Conservation (phyloP, 1,140 invertebrate genomes). For the Zelostemma sp. region DNA sequence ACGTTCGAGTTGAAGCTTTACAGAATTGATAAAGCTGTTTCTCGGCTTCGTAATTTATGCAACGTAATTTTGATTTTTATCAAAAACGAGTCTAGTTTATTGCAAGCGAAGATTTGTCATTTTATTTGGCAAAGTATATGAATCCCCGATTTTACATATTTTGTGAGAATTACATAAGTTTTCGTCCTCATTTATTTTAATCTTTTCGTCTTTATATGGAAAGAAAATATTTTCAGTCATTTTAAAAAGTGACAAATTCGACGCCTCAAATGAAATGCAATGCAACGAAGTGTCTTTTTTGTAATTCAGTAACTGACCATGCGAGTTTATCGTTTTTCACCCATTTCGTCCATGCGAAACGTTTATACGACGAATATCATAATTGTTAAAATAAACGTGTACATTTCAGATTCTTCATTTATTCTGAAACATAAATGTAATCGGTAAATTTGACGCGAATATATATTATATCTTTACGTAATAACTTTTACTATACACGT, state of each 20-base stretch:
- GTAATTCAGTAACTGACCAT: slow-evolving; percentile 31
- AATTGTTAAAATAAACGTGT: slow-evolving; percentile 58
- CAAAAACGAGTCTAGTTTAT: neutral
- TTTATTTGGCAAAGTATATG: neutral
- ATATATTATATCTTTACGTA: slow-evolving; percentile 43
- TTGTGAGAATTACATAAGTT: no score
- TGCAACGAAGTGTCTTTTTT: slow-evolving; percentile 25
- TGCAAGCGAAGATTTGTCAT: no score
- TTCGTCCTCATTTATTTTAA: neutral
- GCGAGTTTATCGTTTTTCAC: slow-evolving; percentile 54
- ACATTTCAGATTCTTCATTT: slow-evolving; percentile 52
- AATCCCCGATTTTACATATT: neutral
- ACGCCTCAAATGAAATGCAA: neutral
- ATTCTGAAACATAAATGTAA: slow-evolving; percentile 35
- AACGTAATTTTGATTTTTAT: neutral
- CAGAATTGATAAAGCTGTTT: neutral
- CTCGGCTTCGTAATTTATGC: neutral
- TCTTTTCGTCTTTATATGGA: no score
- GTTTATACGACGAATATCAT: slow-evolving; percentile 56
- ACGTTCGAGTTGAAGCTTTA: neutral
- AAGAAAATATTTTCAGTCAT: no score
- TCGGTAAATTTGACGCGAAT: slow-evolving; percentile 42
- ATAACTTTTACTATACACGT: slow-evolving; percentile 33
- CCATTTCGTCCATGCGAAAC: slow-evolving; percentile 66
- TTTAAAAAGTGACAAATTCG: no score